Evolutionary conservation across 2,797 vertebrate genomes (phyloP).

Genomic region (Sebastiscus albofasciatus): DNA sequence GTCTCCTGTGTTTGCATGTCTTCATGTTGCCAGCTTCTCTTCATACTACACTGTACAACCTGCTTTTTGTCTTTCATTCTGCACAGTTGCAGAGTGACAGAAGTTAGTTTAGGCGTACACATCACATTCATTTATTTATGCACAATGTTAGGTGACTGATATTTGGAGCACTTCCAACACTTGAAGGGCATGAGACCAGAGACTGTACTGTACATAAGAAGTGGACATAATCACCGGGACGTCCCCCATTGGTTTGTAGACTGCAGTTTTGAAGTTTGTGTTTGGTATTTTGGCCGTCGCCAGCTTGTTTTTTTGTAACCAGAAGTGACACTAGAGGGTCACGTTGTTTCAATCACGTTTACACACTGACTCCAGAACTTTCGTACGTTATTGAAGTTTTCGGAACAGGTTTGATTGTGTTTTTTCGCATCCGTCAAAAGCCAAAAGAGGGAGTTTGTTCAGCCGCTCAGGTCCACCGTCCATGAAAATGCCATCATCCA

Average conservation of each 20-base stretch:
- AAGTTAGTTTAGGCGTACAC: not conserved
- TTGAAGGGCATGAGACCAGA: not conserved
- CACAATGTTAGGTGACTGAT: not conserved
- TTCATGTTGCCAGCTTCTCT: not conserved
- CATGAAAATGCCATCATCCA: too few relatives aligned
- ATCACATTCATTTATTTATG: not conserved
- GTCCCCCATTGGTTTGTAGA: not conserved
- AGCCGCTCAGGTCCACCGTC: too few relatives aligned
- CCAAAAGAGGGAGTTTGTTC: too few relatives aligned
- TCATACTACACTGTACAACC: not conserved
- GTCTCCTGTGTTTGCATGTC: not conserved
- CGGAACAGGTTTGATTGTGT: too few relatives aligned
- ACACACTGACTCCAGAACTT: too few relatives aligned
- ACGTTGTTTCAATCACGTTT: too few relatives aligned
- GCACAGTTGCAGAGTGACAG: not conserved
- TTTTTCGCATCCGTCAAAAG: too few relatives aligned
- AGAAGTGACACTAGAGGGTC: too few relatives aligned
- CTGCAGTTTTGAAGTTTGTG: not conserved
- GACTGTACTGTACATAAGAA: not conserved
- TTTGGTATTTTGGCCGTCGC: not conserved
- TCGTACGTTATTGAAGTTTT: too few relatives aligned
- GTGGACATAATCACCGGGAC: not conserved
- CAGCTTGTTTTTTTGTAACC: not conserved
- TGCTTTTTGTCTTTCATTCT: slow-evolving; percentile 9
- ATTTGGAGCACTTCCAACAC: not conserved